Evolutionary conservation across 1,140 invertebrate genomes (phyloP).

Genomic region (Hyposmocoma kahamanoa): DNA sequence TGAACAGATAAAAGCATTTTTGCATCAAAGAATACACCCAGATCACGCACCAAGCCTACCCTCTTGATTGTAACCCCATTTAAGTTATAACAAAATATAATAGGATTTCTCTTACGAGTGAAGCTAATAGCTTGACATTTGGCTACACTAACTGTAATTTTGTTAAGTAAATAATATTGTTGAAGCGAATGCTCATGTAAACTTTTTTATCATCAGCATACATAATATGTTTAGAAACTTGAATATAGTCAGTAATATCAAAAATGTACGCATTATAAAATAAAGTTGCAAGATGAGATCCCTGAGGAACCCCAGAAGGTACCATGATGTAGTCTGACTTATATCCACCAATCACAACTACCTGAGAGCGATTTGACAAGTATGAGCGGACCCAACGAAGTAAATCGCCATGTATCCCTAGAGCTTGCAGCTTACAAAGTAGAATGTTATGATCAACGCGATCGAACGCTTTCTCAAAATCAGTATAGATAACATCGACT

Average conservation of each 20-base stretch:
- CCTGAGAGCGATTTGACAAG: slow-evolving; percentile 14
- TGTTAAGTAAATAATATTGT: background rate
- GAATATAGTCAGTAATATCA: background rate
- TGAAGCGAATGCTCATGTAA: background rate
- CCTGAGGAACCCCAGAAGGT: slow-evolving; percentile 15
- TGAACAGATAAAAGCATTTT: background rate
- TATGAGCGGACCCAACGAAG: slow-evolving; percentile 19
- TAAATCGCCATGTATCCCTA: slow-evolving; percentile 8
- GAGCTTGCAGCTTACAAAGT: background rate
- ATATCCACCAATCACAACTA: background rate
- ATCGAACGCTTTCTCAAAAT: slow-evolving; percentile 30
- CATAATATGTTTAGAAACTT: background rate
- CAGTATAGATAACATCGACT: slow-evolving; percentile 25
- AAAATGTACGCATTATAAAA: slow-evolving; percentile 3
- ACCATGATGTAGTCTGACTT: slow-evolving; percentile 9
- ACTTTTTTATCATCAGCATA: slow-evolving; percentile 10
- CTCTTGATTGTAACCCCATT: background rate
- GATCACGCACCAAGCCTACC: no score
- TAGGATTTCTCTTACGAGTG: slow-evolving; percentile 1
- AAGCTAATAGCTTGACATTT: slow-evolving; percentile 4
- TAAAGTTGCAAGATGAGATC: no score
- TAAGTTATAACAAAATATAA: slow-evolving; percentile 1
- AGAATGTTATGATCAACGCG: slow-evolving; percentile 10
- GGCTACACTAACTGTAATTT: background rate
- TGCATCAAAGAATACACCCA: background rate